phyloP scores from a whole-genome alignment of 2,888 invertebrate species.

The Molanna angustata region DNA sequence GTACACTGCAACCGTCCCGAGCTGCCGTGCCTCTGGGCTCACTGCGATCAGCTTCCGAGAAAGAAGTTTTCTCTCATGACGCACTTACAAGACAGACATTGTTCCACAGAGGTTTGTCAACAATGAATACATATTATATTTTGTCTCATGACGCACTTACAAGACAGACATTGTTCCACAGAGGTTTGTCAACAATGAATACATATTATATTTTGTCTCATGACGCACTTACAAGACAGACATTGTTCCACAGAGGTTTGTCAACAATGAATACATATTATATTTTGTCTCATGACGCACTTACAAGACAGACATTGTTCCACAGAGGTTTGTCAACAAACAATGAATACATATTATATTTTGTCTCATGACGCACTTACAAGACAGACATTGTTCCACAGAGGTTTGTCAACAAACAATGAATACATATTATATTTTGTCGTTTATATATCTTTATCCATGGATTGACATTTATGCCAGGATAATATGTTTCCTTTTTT shows the following conservation, averaged over 20 bases:
- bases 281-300: slow-evolving; percentile 97
- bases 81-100: slow-evolving; percentile 93
- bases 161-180: slow-evolving; percentile 90
- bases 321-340: slow-evolving; percentile 61
- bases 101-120: slow-evolving; percentile 69
- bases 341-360: slow-evolving; percentile 51
- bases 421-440: slow-evolving; percentile 65
- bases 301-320: slow-evolving; percentile 93
- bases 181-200: slow-evolving; percentile 53
- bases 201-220: slow-evolving; percentile 77
- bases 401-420: slow-evolving; percentile 57
- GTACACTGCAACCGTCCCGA: slow-evolving; percentile 75
- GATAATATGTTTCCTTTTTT: no score
- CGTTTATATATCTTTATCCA: no score
- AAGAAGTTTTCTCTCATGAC: slow-evolving; percentile 95
- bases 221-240: slow-evolving; percentile 95
- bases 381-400: slow-evolving; percentile 90
- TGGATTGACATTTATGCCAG: no score
- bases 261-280: neutral
- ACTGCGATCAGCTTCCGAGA: slow-evolving; percentile 85
- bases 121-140: slow-evolving; percentile 50
- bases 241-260: slow-evolving; percentile 83
- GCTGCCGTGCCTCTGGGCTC: slow-evolving; percentile 85
- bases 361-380: slow-evolving; percentile 94
- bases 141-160: slow-evolving; percentile 94